Evolutionary conservation across 2,797 vertebrate genomes (phyloP), one percentile per base, ranked within the genome.

Genomic region (Pipistrellus nathusii): DNA sequence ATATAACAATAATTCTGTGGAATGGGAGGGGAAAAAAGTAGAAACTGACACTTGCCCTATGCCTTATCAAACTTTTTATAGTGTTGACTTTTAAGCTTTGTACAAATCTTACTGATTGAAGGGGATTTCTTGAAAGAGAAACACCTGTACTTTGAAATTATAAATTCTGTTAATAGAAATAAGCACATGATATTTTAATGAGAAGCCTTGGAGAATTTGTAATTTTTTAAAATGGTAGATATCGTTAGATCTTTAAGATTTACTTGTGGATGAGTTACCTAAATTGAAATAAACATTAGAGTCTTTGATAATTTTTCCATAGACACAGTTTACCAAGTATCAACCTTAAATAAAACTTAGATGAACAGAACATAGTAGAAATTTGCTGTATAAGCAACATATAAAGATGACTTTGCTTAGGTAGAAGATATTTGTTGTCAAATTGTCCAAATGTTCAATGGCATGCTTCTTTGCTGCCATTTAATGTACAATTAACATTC

Each of bases 401-500:
- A 32, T 71, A 85, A 92, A 91, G 80, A 81, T 78, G 53, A 17
- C 62, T 84, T 0, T 88, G 32, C n/a, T 93, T 93, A 85, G 6
- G 18, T 91, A 69, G 71, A 95, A 84, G 72, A 88, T 25, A 86
- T 80, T 83, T 81, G 18, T 69, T 77, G 30, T 17, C 30, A 77
- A 55, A 51, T 80, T 96, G 71, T 91, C 9, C 35, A 71, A 27
- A 69, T 94, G 41, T 91, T 84, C 82, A 82, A n/a, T 95, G 30
- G 25, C 12, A 51, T 95, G 41, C n/a, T 87, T 15, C 82, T 71
- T 46, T 4, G 44, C 27, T 96, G 68, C n/a, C 59, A 72, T 83
- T 97, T 91, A 94, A 68, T 72, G 59, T 48, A 32, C n/a, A 84
- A 4, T 91, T 95, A 93, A 51, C 62, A 90, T 78, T 90, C 20